These are phyloP conservation scores for Dryoscopus gambensis DNA, from an alignment of 2,113 vertebrate species.

Conservation along the genomic window DNA sequence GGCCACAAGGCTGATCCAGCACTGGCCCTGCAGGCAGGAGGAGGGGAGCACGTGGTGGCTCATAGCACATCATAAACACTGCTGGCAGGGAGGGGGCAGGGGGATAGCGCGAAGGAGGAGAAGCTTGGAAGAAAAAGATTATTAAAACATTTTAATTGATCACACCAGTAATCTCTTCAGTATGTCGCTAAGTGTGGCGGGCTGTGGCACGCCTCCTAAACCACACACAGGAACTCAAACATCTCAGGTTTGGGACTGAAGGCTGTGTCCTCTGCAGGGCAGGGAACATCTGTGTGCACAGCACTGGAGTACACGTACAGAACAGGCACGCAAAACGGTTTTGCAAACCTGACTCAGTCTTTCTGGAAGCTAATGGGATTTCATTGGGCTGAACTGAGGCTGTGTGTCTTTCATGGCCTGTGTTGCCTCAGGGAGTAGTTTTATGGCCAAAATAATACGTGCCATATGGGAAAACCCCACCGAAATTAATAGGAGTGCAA, in stretches of 20 bases:
- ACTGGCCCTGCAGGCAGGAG: neutral
- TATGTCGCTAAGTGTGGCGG: neutral
- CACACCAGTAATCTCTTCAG: neutral
- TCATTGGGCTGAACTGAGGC: neutral
- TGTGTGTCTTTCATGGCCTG: neutral
- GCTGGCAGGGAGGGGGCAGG: neutral
- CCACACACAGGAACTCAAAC: neutral
- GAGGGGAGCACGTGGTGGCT: neutral
- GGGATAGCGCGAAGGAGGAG: neutral
- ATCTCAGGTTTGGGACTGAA: neutral
- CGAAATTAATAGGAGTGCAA: constrained; percentile 38
- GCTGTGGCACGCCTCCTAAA: neutral
- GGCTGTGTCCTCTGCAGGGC: neutral
- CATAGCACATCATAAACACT: neutral
- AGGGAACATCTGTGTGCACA: neutral
- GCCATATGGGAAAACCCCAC: constrained; percentile 32
- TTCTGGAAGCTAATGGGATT: neutral
- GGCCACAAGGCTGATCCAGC: neutral
- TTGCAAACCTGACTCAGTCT: neutral
- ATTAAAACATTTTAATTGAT: neutral
- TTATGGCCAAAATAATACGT: constrained; percentile 16
- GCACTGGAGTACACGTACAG: accelerated
- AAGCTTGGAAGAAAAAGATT: neutral
- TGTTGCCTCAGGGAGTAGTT: constrained; percentile 17
- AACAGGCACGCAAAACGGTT: neutral